Conservation (phyloP, 2,113 vertebrate genomes). For the Austrofundulus limnaeus region DNA sequence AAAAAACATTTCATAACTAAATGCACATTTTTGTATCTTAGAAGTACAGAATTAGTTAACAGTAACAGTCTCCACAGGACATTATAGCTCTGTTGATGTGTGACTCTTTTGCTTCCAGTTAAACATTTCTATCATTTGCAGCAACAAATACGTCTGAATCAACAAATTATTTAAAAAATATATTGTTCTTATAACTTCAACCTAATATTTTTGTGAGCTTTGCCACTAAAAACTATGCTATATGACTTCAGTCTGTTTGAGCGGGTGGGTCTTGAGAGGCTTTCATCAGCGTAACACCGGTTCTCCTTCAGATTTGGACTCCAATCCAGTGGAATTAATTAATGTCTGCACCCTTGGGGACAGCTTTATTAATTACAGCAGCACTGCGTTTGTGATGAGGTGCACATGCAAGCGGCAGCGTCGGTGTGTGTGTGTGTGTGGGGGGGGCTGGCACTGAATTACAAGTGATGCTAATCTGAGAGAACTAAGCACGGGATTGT, state of each 20-base stretch:
- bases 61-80: conserved; percentile 34
- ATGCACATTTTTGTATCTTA: not conserved
- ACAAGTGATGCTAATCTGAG: conserved; percentile 34
- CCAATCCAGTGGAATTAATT: conserved; percentile 72
- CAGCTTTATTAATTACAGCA: conserved; percentile 77
- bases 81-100: conserved; percentile 6
- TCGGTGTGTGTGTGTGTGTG: conserved; percentile 23
- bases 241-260: conserved; percentile 2
- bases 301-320: conserved; percentile 57
- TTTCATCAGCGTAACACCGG: conserved; percentile 17
- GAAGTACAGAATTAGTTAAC: not conserved
- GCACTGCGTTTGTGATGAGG: conserved; percentile 65
- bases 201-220: not conserved
- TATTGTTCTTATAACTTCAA: not conserved
- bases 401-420: conserved; percentile 43
- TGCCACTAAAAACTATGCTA: conserved; percentile 7
- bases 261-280: conserved; percentile 34
- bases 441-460: conserved; percentile 36
- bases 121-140: not conserved
- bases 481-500: conserved; percentile 1
- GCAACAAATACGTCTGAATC: not conserved
- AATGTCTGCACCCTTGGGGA: conserved; percentile 66
- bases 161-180: not conserved
- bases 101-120: not conserved
- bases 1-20: not conserved